phyloP scores from a whole-genome alignment of 2,113 vertebrate genomes.

The Crotalus horridus region DNA sequence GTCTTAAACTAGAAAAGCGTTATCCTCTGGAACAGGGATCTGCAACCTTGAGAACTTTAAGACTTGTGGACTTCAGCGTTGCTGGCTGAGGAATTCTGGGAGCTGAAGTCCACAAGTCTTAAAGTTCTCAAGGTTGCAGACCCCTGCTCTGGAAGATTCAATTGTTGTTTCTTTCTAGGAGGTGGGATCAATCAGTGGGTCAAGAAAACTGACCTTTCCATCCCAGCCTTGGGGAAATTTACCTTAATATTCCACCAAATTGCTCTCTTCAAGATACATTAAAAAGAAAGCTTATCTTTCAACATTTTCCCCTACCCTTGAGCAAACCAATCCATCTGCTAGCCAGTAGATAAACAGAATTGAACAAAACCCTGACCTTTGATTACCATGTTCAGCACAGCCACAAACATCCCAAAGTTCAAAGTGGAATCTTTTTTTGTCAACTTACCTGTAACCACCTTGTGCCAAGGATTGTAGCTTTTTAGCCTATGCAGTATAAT shows the following conservation, averaged over 20 bases:
- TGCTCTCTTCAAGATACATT: not conserved
- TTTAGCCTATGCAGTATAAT: constrained; percentile 54
- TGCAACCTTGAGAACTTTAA: too few species aligned
- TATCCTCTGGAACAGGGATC: not conserved
- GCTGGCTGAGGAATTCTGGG: too few species aligned
- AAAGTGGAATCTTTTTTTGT: constrained; percentile 23
- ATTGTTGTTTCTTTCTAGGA: not conserved
- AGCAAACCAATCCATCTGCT: not conserved
- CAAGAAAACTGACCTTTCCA: not conserved
- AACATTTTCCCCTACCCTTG: not conserved
- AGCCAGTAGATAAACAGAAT: not conserved
- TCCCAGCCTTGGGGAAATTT: not conserved
- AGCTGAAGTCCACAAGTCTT: too few species aligned
- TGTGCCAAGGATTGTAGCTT: constrained; percentile 43
- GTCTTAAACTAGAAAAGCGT: not conserved
- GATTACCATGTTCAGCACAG: accelerated
- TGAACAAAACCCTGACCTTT: not conserved
- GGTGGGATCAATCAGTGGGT: not conserved
- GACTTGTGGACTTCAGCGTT: too few species aligned
- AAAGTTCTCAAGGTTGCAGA: too few species aligned
- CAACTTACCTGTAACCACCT: constrained; percentile 17
- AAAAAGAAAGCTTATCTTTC: not conserved
- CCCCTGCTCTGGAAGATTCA: not conserved
- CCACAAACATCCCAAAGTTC: constrained; percentile 23
- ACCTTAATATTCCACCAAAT: not conserved